Evolutionary conservation across 1,140 invertebrate genomes (phyloP).

Genomic region (Drosophila grimshawi): DNA sequence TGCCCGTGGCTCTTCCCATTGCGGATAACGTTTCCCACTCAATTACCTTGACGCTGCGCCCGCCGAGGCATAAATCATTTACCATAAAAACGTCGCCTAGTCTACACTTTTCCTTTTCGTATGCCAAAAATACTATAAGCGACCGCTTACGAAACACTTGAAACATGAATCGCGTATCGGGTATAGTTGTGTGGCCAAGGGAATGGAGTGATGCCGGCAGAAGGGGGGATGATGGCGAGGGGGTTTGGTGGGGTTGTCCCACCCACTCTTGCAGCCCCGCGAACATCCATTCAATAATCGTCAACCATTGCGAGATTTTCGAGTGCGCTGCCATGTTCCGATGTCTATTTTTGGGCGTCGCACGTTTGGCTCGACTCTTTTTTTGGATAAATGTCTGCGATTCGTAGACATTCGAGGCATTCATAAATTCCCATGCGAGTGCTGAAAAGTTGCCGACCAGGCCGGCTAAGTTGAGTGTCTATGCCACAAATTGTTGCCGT

Average conservation of each 20-base stretch:
- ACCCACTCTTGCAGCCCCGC: neutral
- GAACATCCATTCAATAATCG: constrained; percentile 69
- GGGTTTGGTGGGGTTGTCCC: neutral
- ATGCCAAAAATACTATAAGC: constrained; percentile 75
- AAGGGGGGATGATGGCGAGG: neutral
- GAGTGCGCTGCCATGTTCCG: constrained; percentile 59
- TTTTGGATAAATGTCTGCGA: constrained; percentile 72
- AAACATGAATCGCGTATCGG: constrained; percentile 50
- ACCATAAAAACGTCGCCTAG: constrained; percentile 78
- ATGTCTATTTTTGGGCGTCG: constrained; percentile 80
- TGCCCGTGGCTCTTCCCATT: constrained; percentile 2
- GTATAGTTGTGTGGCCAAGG: constrained; percentile 1
- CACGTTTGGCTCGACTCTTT: constrained; percentile 72
- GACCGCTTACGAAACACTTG: constrained; percentile 75
- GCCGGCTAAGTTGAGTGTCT: constrained; percentile 28
- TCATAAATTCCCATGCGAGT: constrained; percentile 78
- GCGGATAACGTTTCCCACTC: constrained; percentile 73
- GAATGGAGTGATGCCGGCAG: neutral
- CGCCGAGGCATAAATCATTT: constrained; percentile 76
- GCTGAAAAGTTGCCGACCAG: constrained; percentile 67
- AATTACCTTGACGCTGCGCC: constrained; percentile 77
- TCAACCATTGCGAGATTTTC: constrained; percentile 61
- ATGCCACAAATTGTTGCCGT: constrained; percentile 61
- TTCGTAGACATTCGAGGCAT: constrained; percentile 39
- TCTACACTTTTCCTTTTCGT: constrained; percentile 81